Conservation (phyloP, 1,140 invertebrate genomes). For the Heliconius himera region DNA sequence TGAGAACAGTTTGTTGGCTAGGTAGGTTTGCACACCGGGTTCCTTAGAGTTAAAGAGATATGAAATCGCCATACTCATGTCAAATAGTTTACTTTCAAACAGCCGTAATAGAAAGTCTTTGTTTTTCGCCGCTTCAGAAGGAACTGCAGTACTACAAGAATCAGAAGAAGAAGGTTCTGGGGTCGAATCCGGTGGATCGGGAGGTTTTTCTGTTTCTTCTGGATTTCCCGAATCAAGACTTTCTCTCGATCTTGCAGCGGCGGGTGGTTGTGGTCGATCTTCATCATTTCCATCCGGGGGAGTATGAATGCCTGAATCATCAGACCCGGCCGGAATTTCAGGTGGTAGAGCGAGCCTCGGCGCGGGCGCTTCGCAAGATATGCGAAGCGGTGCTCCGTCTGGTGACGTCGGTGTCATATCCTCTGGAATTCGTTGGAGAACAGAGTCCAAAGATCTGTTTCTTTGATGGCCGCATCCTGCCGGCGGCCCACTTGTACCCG, state of each 20-base stretch:
- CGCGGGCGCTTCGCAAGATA: conserved; percentile 88
- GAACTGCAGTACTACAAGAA: conserved; percentile 43
- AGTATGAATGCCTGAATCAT: conserved; percentile 92
- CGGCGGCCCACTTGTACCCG: conserved; percentile 68
- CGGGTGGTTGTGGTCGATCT: conserved; percentile 62
- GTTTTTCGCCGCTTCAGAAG: conserved; percentile 63
- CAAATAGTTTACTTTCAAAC: conserved; percentile 98
- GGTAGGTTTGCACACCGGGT: conserved; percentile 96
- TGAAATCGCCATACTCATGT: conserved; percentile 98
- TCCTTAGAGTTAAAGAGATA: conserved; percentile 99
- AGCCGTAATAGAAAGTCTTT: conserved; percentile 89
- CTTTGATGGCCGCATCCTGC: conserved; percentile 88
- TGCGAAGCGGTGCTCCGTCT: conserved; percentile 85
- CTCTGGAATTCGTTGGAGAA: conserved; percentile 92
- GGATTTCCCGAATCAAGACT: conserved; percentile 87
- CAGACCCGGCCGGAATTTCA: conserved; percentile 89
- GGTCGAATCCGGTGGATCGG: conserved; percentile 73
- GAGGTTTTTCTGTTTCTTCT: conserved; percentile 79
- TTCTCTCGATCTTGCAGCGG: conserved; percentile 83
- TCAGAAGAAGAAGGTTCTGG: conserved; percentile 43
- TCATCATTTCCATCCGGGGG: conserved; percentile 71
- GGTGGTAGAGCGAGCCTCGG: conserved; percentile 91
- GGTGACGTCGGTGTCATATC: conserved; percentile 91
- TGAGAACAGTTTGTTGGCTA: conserved; percentile 98
- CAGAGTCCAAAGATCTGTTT: conserved; percentile 93